phyloP scores from a whole-genome alignment of 2,797 vertebrate genomes.

The Protonibea diacanthus region DNA sequence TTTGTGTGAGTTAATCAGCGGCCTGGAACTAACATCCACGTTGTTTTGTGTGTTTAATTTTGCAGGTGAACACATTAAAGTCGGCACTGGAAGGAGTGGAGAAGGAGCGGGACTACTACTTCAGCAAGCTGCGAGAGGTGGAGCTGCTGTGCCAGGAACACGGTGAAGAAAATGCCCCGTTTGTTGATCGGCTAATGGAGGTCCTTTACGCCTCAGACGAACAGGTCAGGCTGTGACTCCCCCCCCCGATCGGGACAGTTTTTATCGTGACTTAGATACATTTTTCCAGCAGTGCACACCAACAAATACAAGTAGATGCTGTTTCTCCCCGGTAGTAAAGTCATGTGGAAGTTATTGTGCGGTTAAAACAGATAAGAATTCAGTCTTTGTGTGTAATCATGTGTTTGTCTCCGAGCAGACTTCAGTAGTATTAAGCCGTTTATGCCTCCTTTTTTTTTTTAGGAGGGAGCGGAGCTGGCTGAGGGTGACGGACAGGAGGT shows the following conservation, averaged over 20 bases:
- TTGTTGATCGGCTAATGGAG: slow-evolving; percentile 96
- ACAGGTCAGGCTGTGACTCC: slow-evolving; percentile 85
- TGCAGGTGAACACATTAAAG: slow-evolving; percentile 96
- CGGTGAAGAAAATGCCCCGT: slow-evolving; percentile 91
- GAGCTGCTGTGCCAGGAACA: slow-evolving; percentile 98
- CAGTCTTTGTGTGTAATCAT: slow-evolving; percentile 48
- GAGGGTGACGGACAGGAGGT: slow-evolving; percentile 91
- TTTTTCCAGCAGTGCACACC: not conserved
- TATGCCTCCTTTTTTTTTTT: slow-evolving; percentile 11
- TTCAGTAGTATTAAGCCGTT: slow-evolving; percentile 11
- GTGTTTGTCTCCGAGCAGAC: slow-evolving; percentile 1
- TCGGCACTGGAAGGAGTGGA: slow-evolving; percentile 96
- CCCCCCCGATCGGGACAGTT: not conserved
- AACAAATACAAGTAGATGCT: not conserved
- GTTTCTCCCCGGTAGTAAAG: slow-evolving; percentile 31
- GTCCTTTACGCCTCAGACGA: slow-evolving; percentile 96
- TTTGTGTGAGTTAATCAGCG: not conserved
- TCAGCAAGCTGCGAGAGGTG: slow-evolving; percentile 97
- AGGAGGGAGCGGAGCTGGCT: slow-evolving; percentile 92
- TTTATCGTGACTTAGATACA: not conserved
- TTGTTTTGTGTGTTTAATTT: slow-evolving; percentile 1
- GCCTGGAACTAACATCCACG: slow-evolving; percentile 7
- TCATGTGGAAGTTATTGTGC: slow-evolving; percentile 41
- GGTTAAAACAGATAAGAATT: slow-evolving; percentile 41
- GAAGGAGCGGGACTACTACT: slow-evolving; percentile 99